Base-by-base conservation (phyloP, 2,888 invertebrate species). In the Pandemis heparana region DNA sequence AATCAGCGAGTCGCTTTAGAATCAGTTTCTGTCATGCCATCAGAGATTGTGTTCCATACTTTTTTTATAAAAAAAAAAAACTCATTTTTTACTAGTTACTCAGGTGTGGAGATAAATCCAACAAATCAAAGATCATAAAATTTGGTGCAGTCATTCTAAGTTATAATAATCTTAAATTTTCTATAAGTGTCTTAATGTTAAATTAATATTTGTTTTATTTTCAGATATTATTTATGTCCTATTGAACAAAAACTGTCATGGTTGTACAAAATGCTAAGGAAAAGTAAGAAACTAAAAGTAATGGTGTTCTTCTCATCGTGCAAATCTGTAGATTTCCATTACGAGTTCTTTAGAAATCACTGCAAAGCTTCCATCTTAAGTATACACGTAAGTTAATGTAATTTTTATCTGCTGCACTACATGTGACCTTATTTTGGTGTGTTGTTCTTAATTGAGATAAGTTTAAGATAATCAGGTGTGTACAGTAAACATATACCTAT, bases 231-330 rank as follows among this genome's bases (percentile, higher is more conserved):
- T 66, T 96, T 98, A 5, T 98, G 98, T 82, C 98, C 98, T 9
- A 97, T 98, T 9, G 99, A 99, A 80, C 98, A 98, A 86, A 95
- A 99, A 79, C 96, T 99, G 80, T 94, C 98, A 7, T 96, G 99
- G 80, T 94, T 99, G 4, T 99, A 98, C 86, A 99, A 99, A 75
- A 99, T 99, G 93, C 94, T 99, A 23, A 99, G 98, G 90, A 99
- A 98, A 91, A 98, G 98, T 88, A 96, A 96, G 75, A 97, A 97
- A 92, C 97, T 98, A 93, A 98, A 98, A 94, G 97, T 99, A 59
- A 97, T 99, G 96, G 99, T 99, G 0, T 99, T 99, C 92, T 98
- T 99, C 92, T 99, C 98, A 75, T 98, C 99, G 0, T 99, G 99
- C 89, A 97, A 98, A 96, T 97, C 99, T 5, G 99, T 99, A 14